phyloP scores from a whole-genome alignment of 2,888 invertebrate species.

The Drosophila neonasuta region DNA sequence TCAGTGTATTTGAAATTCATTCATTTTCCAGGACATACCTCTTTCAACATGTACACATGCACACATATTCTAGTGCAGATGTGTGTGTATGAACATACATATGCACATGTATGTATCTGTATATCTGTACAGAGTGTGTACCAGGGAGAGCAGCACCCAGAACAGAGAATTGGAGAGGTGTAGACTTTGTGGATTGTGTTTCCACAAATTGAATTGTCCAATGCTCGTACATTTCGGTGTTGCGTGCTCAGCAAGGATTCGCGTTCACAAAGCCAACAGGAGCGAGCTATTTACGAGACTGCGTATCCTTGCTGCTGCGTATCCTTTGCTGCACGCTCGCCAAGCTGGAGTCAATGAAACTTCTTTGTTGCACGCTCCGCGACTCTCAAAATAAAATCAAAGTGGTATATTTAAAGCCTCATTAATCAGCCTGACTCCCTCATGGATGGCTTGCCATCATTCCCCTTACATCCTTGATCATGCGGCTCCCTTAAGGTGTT shows the following conservation, averaged over 20 bases:
- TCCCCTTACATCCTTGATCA: neutral
- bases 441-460: neutral
- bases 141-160: slow-evolving; percentile 45
- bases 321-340: slow-evolving; percentile 28
- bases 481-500: slow-evolving; percentile 26
- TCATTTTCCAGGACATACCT: slow-evolving; percentile 62
- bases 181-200: slow-evolving; percentile 65
- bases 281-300: slow-evolving; percentile 34
- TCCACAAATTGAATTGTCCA: slow-evolving; percentile 50
- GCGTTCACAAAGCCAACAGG: slow-evolving; percentile 29
- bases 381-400: slow-evolving; percentile 79
- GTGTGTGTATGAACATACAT: neutral
- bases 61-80: neutral
- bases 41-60: slow-evolving; percentile 2
- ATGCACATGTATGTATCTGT: slow-evolving; percentile 2
- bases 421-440: slow-evolving; percentile 73
- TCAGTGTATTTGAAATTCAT: slow-evolving; percentile 53
- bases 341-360: slow-evolving; percentile 75
- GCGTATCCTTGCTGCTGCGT: slow-evolving; percentile 34
- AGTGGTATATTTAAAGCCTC: slow-evolving; percentile 81
- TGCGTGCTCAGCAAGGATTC: slow-evolving; percentile 48
- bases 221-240: slow-evolving; percentile 27
- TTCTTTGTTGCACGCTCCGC: slow-evolving; percentile 67
- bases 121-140: slow-evolving; percentile 3
- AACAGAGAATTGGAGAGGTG: slow-evolving; percentile 38